Evolutionary conservation across 2,113 vertebrate genomes (phyloP), one percentile per base, ranked within the genome.

Genomic region (Halichoeres trimaculatus): DNA sequence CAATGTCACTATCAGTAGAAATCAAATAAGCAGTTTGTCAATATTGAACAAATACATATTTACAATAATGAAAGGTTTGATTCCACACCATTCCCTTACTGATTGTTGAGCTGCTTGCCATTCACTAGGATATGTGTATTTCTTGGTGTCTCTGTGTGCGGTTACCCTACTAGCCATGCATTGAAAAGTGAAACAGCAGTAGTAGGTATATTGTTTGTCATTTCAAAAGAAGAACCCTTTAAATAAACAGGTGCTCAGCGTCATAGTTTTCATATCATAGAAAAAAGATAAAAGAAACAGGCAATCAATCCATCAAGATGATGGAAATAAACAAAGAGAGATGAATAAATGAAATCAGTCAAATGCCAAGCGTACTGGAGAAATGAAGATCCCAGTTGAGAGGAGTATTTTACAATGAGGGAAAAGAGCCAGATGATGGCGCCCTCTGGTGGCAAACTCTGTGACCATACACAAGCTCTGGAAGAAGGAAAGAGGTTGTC

Each of bases 131-230:
- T 91, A 79, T 90, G 85, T 92, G 78, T 90, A 45, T 85, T 80
- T 81, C 45, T 85, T 64, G 53, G 85, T 86, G 81, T 88, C 86
- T 88, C 85, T 80, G 88, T 93, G 90, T 91, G 90, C 88, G 82
- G 82, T 89, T 76, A 91, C 84, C 90, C 92, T 93, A 89, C 85
- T 86, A 91, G 90, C 92, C 93, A 94, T 94, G 93, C 93, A 93
- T 89, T 90, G 81, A 88, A 87, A 85, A 83, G 89, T 94, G 90
- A 92, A 88, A 85, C 85, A 83, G 83, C 85, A 84, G 84, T 85
- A 88, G 91, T 90, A 89, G 88, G 90, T 89, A 87, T 57, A 81
- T 86, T 78, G 64, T 79, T 89, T 48, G 80, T 83, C 81, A 70
- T 90, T 90, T 86, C 76, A 76, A 90, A 91, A 90, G 76, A 85